Conservation (phyloP, 2,888 invertebrate genomes). For the Leucophenga montana region DNA sequence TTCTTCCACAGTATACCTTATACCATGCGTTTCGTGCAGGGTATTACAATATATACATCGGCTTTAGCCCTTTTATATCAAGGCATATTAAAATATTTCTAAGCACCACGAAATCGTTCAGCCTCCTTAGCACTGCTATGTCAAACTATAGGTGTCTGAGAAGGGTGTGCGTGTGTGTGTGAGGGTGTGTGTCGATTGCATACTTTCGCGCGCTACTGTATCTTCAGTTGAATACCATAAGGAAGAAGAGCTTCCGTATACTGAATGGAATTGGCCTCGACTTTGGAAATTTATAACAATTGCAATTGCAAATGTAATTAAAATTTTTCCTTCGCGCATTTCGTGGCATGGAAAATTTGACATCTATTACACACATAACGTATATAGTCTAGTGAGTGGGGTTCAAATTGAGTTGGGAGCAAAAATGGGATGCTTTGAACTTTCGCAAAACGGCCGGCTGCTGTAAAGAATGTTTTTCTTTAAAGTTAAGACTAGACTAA, state of each 20-base stretch:
- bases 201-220: constrained; percentile 18
- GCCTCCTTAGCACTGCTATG: constrained; percentile 29
- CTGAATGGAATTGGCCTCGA: background rate
- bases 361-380: background rate
- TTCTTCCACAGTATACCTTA: too few relatives aligned
- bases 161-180: background rate
- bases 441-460: too few relatives aligned
- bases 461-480: too few relatives aligned
- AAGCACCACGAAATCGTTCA: too few relatives aligned
- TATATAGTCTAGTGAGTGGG: background rate
- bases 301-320: constrained; percentile 36
- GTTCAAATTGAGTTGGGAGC: too few relatives aligned
- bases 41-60: too few relatives aligned
- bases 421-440: too few relatives aligned
- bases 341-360: constrained; percentile 4
- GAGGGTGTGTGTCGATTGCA: background rate
- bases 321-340: constrained; percentile 21
- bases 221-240: background rate
- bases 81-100: too few relatives aligned
- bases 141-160: background rate
- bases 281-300: constrained; percentile 33
- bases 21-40: too few relatives aligned
- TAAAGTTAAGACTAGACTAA: too few relatives aligned
- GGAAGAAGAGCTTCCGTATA: too few relatives aligned
- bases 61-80: too few relatives aligned